Conservation (phyloP, 2,113 vertebrate genomes). For the Notothenia coriiceps region DNA sequence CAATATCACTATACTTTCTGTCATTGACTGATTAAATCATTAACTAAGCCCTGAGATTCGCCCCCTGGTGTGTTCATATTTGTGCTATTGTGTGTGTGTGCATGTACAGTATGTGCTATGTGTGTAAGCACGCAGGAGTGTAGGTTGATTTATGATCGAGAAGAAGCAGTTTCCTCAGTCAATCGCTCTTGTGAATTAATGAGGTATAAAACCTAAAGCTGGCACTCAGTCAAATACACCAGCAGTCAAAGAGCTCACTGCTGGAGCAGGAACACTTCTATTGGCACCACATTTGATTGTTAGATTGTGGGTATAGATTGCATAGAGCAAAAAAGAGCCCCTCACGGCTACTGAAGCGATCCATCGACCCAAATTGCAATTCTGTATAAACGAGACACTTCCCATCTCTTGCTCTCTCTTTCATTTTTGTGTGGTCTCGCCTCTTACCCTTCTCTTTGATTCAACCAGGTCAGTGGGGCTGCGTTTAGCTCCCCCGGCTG, state of each 20-base stretch:
- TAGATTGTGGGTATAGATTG: slow-evolving; percentile 61
- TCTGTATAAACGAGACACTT: slow-evolving; percentile 60
- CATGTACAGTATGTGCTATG: not conserved
- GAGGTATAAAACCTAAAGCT: slow-evolving; percentile 78
- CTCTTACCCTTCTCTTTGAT: slow-evolving; percentile 54
- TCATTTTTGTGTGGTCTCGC: slow-evolving; percentile 26
- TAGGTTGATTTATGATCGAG: slow-evolving; percentile 76
- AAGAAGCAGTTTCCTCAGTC: slow-evolving; percentile 74
- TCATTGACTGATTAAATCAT: slow-evolving; percentile 81
- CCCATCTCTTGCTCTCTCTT: slow-evolving; percentile 32
- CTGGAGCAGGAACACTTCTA: slow-evolving; percentile 43
- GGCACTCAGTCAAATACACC: slow-evolving; percentile 71
- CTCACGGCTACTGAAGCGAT: slow-evolving; percentile 56
- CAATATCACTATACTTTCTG: slow-evolving; percentile 71
- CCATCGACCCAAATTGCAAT: slow-evolving; percentile 62
- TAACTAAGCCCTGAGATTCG: slow-evolving; percentile 60
- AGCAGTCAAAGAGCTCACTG: slow-evolving; percentile 42
- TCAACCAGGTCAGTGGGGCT: slow-evolving; percentile 60
- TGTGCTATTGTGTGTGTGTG: slow-evolving; percentile 20
- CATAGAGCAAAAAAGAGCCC: slow-evolving; percentile 50
- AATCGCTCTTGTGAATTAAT: slow-evolving; percentile 80
- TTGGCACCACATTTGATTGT: slow-evolving; percentile 66
- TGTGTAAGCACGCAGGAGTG: slow-evolving; percentile 20
- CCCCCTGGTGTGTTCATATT: slow-evolving; percentile 59
- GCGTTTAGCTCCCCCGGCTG: slow-evolving; percentile 53